Base-by-base conservation (phyloP, 2,888 invertebrate species). In the Sarcophaga caerulescens region DNA sequence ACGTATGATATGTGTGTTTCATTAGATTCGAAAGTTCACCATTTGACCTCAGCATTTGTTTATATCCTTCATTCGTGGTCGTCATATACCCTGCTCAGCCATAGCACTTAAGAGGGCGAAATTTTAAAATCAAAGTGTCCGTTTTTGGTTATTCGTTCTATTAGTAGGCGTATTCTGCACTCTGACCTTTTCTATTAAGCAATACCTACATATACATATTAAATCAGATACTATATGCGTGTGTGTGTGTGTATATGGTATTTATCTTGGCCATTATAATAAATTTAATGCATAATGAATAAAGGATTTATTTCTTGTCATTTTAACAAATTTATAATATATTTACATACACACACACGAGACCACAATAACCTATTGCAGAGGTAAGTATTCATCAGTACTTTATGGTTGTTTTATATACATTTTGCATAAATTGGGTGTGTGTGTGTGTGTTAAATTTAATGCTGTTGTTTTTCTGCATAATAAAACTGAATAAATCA, bases 401-500 rank as follows among this genome's bases (percentile, higher is more conserved):
- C 35, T 35, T 1, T 35, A 35, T 35, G 35, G 10, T 35, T 35
- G 35, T 14, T 52, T 12, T 52, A 10, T 52, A 52, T 17, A 1
- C 2, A 14, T 52, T 52, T 52, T 52, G 2, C 17, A 52, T 52
- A 52, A 52, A 0, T 17, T 74, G 12, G 65, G 23, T 78, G 14
- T 74, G 25, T 59, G 25, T 70, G 69, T 68, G 57, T 35, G 21
- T 82, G 35, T 47, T 80, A 65, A 84, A 57, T 73, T 81, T 47
- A 52, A 52, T 14, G 23, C 10, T 79, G 4, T 76, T 80, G 66
- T 69, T 52, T 52, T 35, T 71, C 63, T 65, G 12, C 68, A 71
- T 76, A 78, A 81, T 76, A 78, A 81, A 85, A 75, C 76, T 82
- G 85, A 89, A 88, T 88, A 89, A 91, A 90, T 91, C 89, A 90